A percentile compares a stretch with the other conserved stretches of the same genome.
phyloP scores from a whole-genome alignment of 2,797 vertebrate species.

The Silurus lanzhouensis region DNA sequence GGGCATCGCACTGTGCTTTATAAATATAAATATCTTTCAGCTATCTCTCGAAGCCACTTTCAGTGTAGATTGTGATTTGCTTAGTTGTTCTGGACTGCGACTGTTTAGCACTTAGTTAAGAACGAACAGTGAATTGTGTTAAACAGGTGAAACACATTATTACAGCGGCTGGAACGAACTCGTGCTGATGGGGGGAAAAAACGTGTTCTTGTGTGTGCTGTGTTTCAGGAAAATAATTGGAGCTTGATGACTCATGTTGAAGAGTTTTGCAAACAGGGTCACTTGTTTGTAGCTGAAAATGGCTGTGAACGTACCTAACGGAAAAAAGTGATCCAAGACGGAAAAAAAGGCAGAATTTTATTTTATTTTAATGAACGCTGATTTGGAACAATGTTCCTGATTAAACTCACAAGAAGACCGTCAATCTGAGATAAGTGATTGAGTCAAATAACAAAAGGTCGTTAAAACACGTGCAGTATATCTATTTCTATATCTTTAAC shows the following conservation, averaged over 20 bases:
- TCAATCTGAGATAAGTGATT: neutral
- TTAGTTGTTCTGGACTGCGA: conserved; percentile 12
- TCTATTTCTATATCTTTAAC: no score
- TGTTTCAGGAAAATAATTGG: conserved; percentile 49
- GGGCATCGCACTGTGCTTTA: neutral
- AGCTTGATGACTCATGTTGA: conserved; percentile 51
- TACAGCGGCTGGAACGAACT: conserved; percentile 28
- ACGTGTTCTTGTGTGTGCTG: conserved; percentile 38
- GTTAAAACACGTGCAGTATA: no score
- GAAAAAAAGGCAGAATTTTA: no score
- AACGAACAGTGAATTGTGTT: conserved; percentile 30
- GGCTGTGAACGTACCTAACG: conserved; percentile 19
- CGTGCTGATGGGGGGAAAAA: neutral
- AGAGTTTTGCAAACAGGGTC: conserved; percentile 29
- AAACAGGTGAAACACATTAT: neutral
- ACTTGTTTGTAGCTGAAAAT: conserved; percentile 29
- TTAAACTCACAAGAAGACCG: neutral
- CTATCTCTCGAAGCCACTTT: neutral
- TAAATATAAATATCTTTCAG: neutral
- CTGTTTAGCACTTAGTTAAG: neutral
- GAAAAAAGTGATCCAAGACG: no score
- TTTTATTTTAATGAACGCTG: neutral
- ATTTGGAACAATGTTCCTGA: neutral
- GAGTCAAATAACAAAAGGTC: no score
- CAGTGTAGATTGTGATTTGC: neutral